A percentile compares a stretch with the other conserved stretches of the same genome.
phyloP scores from a whole-genome alignment of 1,140 invertebrate genomes.

The Pseudachorutes palmiensis region DNA sequence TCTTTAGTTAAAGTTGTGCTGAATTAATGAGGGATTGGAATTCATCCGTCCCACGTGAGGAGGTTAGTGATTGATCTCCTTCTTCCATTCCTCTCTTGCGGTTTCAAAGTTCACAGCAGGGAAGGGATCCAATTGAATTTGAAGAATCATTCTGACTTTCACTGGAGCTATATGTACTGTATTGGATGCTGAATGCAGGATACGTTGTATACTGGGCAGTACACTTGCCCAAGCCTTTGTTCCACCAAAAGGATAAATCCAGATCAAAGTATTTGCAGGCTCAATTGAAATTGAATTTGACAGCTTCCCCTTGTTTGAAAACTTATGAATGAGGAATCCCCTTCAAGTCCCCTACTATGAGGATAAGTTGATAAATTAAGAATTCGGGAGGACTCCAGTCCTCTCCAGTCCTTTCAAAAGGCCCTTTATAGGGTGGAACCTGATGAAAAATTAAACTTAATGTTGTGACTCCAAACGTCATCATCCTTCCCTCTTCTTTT shows the following conservation, averaged over 20 bases:
- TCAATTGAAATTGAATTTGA: constrained; percentile 11
- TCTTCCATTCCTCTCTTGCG: not conserved
- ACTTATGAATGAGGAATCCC: not conserved
- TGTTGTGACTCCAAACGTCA: not conserved
- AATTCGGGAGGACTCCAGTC: not conserved
- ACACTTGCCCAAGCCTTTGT: constrained; percentile 5
- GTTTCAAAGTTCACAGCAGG: not conserved
- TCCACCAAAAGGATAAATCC: not conserved
- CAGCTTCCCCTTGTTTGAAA: not conserved
- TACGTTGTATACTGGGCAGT: not conserved
- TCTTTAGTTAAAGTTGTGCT: constrained; percentile 1
- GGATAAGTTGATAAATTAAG: not conserved
- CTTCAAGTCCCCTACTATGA: not conserved
- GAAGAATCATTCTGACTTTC: constrained; percentile 12
- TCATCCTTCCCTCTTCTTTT: not conserved
- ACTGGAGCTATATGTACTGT: not conserved
- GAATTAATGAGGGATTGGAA: not conserved
- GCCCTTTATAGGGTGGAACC: not conserved
- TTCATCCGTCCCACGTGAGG: not conserved
- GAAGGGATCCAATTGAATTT: not conserved
- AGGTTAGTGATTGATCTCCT: not conserved
- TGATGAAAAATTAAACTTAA: not conserved
- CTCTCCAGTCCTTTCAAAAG: no score
- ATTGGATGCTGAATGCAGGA: not conserved
- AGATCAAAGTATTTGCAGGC: constrained; percentile 3